A percentile compares a stretch with the other conserved stretches of the same genome.
phyloP scores from a whole-genome alignment of 2,113 vertebrate genomes.

The Tragelaphus buxtoni region DNA sequence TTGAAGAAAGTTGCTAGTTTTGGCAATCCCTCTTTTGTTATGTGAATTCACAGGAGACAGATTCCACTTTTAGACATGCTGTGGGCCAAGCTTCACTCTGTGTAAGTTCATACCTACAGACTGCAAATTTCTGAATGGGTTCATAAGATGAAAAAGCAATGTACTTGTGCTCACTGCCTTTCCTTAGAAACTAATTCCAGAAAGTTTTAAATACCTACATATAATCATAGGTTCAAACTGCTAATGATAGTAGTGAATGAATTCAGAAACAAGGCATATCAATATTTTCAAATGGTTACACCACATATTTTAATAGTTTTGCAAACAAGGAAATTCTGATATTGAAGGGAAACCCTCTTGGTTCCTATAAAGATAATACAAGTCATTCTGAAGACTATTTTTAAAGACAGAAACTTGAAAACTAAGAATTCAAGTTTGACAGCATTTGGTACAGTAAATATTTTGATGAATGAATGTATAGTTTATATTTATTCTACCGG shows the following conservation, averaged over 20 bases:
- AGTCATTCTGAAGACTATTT: background rate
- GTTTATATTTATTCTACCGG: constrained; percentile 30
- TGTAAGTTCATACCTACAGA: constrained; percentile 3
- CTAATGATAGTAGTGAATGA: background rate
- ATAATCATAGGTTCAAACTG: background rate
- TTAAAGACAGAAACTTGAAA: constrained; percentile 23
- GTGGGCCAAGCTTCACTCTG: background rate
- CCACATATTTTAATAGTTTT: constrained; percentile 10
- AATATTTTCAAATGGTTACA: background rate
- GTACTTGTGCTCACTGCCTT: background rate
- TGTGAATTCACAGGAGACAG: constrained; percentile 3
- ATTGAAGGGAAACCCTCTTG: background rate
- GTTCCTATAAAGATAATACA: background rate
- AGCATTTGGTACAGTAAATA: background rate
- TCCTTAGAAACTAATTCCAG: constrained; percentile 3
- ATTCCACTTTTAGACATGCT: constrained; percentile 40
- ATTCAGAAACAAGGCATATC: background rate
- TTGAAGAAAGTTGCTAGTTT: constrained; percentile 44
- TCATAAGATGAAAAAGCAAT: background rate
- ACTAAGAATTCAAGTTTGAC: constrained; percentile 27
- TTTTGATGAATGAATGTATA: constrained; percentile 23
- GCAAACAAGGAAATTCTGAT: background rate
- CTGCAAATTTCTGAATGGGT: constrained; percentile 46
- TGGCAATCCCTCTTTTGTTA: constrained; percentile 41
- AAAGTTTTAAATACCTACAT: background rate